Evolutionary conservation across 2,797 vertebrate genomes (phyloP).

Genomic region (Ptychobarbus kaznakovi): DNA sequence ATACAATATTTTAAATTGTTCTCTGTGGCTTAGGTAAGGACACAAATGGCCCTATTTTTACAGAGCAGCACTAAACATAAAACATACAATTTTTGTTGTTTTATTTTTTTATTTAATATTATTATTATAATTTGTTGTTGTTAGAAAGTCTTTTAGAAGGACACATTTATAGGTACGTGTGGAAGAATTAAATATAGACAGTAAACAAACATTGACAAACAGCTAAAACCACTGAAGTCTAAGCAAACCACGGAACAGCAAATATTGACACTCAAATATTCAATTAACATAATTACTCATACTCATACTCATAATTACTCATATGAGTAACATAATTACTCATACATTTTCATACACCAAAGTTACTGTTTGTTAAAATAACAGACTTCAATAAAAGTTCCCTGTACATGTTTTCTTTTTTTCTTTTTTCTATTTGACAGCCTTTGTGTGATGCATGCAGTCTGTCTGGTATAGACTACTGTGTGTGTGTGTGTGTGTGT

Average conservation of each 20-base stretch:
- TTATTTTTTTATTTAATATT: too few relatives aligned
- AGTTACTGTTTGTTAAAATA: background rate
- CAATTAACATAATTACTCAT: background rate
- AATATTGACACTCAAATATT: background rate
- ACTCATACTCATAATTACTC: too few relatives aligned
- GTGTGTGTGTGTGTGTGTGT: background rate
- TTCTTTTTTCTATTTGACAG: background rate
- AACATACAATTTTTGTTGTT: too few relatives aligned
- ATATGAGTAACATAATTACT: background rate
- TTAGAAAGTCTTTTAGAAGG: background rate
- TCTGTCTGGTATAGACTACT: background rate
- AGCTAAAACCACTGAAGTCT: background rate
- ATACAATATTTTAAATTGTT: too few relatives aligned
- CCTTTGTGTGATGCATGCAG: background rate
- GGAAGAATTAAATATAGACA: background rate
- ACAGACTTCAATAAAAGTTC: background rate
- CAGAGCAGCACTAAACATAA: too few relatives aligned
- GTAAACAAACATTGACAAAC: background rate
- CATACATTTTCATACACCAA: background rate
- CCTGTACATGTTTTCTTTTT: background rate
- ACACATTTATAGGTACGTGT: background rate
- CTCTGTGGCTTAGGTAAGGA: too few relatives aligned
- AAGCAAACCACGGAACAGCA: background rate
- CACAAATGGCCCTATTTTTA: too few relatives aligned
- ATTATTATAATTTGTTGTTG: too few relatives aligned